A percentile compares a stretch with the other conserved stretches of the same genome.
Conservation (phyloP, 2,797 vertebrate genomes). For the Anguilla pacifica region DNA sequence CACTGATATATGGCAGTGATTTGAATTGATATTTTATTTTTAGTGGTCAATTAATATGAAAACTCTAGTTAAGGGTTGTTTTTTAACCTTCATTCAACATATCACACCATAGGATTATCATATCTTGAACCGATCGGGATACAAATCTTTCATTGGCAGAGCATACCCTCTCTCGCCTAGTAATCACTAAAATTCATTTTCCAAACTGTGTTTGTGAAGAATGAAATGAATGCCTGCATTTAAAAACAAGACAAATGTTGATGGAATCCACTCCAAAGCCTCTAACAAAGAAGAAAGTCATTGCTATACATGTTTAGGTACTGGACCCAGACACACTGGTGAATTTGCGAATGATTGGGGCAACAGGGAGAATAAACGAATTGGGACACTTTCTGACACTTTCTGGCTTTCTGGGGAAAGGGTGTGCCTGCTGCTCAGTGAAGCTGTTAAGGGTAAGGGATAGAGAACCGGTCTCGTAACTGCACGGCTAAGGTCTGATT, state of each 20-base stretch:
- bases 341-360: not conserved
- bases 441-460: not conserved
- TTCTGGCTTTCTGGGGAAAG: not conserved
- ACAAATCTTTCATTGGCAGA: not conserved
- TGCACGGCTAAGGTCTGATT: not conserved
- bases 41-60: too few relatives aligned
- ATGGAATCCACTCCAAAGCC: not conserved
- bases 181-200: not conserved
- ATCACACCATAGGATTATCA: not conserved
- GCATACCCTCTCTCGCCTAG: not conserved
- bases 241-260: not conserved
- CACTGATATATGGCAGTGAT: not conserved
- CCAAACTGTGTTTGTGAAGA: not conserved
- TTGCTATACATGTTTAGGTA: not conserved
- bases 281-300: not conserved
- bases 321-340: not conserved
- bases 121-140: not conserved
- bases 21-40: not conserved
- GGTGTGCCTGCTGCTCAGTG: not conserved
- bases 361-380: not conserved
- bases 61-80: not conserved
- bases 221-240: not conserved
- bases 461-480: slow-evolving; percentile 5
- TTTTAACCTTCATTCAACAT: not conserved
- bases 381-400: not conserved